phyloP scores from a whole-genome alignment of 2,888 invertebrate species.

The Microchrysa polita region DNA sequence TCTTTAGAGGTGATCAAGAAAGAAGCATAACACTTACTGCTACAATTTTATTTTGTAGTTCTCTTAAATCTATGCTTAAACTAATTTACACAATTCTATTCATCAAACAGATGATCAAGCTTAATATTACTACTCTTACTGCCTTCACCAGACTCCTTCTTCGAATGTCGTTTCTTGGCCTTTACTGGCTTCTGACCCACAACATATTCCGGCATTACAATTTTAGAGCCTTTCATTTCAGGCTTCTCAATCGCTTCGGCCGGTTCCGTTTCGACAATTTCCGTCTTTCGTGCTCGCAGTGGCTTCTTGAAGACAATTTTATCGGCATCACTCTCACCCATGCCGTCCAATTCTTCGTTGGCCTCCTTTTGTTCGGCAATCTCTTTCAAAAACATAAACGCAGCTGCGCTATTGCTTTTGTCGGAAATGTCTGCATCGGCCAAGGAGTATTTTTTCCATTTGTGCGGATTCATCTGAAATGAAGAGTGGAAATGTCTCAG shows the following conservation, averaged over 20 bases:
- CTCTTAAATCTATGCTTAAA: background rate
- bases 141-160: background rate
- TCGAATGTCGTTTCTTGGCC: constrained; percentile 62
- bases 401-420: constrained; percentile 78
- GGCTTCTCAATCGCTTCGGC: constrained; percentile 60
- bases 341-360: constrained; percentile 24
- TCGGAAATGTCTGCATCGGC: constrained; percentile 87
- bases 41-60: too few species aligned
- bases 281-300: constrained; percentile 47
- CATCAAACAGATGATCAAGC: constrained; percentile 36
- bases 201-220: constrained; percentile 85
- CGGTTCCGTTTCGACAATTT: constrained; percentile 52
- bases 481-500: too few species aligned
- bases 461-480: constrained; percentile 78
- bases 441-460: constrained; percentile 83
- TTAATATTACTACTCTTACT: background rate
- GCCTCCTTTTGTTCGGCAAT: constrained; percentile 68
- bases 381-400: constrained; percentile 78
- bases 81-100: background rate
- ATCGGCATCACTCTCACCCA: constrained; percentile 53
- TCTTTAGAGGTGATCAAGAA: too few species aligned
- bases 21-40: too few species aligned
- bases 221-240: constrained; percentile 73
- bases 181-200: constrained; percentile 73
- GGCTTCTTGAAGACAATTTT: constrained; percentile 48